Percentiles rank a stretch among this genome's conserved stretches.
phyloP scores from a whole-genome alignment of 1,140 invertebrate species.

The Camponotus vicinus region DNA sequence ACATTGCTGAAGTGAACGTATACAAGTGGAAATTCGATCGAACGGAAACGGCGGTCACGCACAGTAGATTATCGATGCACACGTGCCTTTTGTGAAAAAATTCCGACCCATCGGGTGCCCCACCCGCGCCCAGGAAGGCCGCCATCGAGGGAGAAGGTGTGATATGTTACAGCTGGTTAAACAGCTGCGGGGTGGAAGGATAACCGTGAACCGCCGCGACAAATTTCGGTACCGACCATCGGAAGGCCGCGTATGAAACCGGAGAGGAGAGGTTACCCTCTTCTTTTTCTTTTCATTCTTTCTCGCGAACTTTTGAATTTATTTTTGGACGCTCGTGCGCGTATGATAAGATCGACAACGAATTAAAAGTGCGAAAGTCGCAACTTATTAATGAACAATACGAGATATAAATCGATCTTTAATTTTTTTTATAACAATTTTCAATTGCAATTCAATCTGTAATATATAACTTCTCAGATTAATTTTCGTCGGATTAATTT shows the following conservation, averaged over 20 bases:
- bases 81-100: slow-evolving; percentile 74
- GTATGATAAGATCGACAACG: slow-evolving; percentile 22
- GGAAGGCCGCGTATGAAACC: slow-evolving; percentile 63
- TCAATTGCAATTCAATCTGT: neutral
- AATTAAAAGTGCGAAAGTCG: neutral
- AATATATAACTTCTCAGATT: no score
- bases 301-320: neutral
- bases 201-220: slow-evolving; percentile 74
- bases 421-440: neutral
- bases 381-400: neutral
- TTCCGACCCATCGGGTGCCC: slow-evolving; percentile 60
- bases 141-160: slow-evolving; percentile 67
- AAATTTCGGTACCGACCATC: slow-evolving; percentile 67
- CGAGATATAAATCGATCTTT: neutral
- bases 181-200: slow-evolving; percentile 75
- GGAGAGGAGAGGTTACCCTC: slow-evolving; percentile 27
- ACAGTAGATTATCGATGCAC: slow-evolving; percentile 68
- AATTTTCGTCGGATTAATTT: neutral
- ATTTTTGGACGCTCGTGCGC: slow-evolving; percentile 19
- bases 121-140: slow-evolving; percentile 1
- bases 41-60: slow-evolving; percentile 72
- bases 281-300: neutral
- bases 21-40: slow-evolving; percentile 31
- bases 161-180: slow-evolving; percentile 80
- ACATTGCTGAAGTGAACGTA: slow-evolving; percentile 2